Evolutionary conservation across 2,888 invertebrate genomes (phyloP).

Genomic region (Thymelicus lineola): DNA sequence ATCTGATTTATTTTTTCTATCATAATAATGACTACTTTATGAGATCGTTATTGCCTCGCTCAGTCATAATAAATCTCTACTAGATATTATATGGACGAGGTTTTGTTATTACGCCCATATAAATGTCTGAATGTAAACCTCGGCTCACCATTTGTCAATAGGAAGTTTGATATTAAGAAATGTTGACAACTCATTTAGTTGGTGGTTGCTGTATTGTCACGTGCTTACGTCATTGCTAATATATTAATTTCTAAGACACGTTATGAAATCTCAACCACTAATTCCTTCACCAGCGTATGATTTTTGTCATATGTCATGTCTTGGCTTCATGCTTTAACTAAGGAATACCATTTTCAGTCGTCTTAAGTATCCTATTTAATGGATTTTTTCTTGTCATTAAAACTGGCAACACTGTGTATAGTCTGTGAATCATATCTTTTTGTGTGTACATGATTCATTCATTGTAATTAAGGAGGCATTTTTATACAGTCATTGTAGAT

Average conservation of each 20-base stretch:
- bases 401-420: slow-evolving; percentile 37
- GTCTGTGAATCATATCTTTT: slow-evolving; percentile 39
- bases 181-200: slow-evolving; percentile 24
- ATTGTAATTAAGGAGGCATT: slow-evolving; percentile 13
- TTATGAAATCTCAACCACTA: slow-evolving; percentile 25
- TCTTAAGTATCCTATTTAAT: slow-evolving; percentile 32
- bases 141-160: slow-evolving; percentile 25
- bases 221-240: slow-evolving; percentile 26
- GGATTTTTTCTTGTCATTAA: slow-evolving; percentile 27
- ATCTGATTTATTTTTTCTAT: not conserved
- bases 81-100: not conserved
- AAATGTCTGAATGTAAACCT: slow-evolving; percentile 25
- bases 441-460: slow-evolving; percentile 9
- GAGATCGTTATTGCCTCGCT: not conserved
- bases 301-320: slow-evolving; percentile 28
- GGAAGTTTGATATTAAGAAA: slow-evolving; percentile 26
- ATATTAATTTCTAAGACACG: slow-evolving; percentile 26
- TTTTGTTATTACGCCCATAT: not conserved
- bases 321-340: slow-evolving; percentile 40
- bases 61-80: not conserved
- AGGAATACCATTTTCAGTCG: slow-evolving; percentile 39
- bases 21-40: not conserved
- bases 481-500: not conserved
- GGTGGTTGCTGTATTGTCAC: slow-evolving; percentile 17
- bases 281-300: slow-evolving; percentile 32